Evolutionary conservation across 2,888 invertebrate genomes (phyloP).

Genomic region (Agrotis puta): DNA sequence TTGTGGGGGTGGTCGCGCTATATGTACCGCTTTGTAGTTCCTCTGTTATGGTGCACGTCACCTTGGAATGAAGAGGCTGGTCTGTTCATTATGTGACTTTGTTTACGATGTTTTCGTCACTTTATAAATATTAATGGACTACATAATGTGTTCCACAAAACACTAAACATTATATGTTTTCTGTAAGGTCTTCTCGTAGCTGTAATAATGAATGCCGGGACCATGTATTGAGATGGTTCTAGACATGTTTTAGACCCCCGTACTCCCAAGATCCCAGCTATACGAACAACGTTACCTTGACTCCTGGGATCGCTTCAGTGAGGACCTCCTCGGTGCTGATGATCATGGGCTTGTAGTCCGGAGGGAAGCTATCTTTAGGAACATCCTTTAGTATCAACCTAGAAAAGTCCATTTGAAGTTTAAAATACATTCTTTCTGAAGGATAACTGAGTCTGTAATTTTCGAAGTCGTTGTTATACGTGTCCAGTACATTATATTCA

Average conservation of each 20-base stretch:
- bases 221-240: no score
- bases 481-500: no score
- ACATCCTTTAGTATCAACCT: conserved; percentile 80
- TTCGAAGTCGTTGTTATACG: background rate
- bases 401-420: conserved; percentile 6
- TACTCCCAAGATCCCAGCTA: background rate
- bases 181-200: background rate
- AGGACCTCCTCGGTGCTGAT: conserved; percentile 65
- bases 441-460: background rate
- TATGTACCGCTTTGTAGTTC: conserved; percentile 11
- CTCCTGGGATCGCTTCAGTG: conserved; percentile 72
- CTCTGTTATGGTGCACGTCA: conserved; percentile 17
- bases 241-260: no score
- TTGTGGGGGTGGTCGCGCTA: conserved; percentile 5
- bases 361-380: conserved; percentile 79
- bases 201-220: background rate
- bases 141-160: background rate
- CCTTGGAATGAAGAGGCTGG: background rate
- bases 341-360: conserved; percentile 71
- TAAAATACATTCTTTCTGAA: no score
- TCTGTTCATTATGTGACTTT: conserved; percentile 1
- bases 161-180: background rate
- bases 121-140: background rate
- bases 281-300: conserved; percentile 56
- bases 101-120: background rate